Evolutionary conservation across 1,140 invertebrate genomes (phyloP).

Genomic region (Aphaenogaster floridana): DNA sequence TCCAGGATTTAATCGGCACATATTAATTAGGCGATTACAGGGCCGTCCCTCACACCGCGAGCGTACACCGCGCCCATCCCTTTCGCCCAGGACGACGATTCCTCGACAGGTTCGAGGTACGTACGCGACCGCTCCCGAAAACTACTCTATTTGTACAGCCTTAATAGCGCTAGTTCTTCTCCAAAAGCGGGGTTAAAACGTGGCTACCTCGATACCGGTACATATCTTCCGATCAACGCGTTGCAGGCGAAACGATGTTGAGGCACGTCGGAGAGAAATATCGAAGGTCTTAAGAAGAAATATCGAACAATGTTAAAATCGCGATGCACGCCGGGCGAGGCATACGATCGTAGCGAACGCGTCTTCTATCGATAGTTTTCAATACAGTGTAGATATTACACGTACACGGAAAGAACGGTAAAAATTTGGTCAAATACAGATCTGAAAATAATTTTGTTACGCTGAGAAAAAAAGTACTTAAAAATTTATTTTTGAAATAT

Average conservation of each 20-base stretch:
- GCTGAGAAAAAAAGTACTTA: no score
- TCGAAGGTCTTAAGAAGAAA: slow-evolving; percentile 27
- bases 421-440: no score
- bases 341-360: slow-evolving; percentile 7
- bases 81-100: slow-evolving; percentile 12
- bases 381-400: neutral
- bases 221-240: neutral
- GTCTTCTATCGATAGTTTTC: slow-evolving; percentile 12
- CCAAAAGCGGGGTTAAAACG: slow-evolving; percentile 39
- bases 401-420: no score
- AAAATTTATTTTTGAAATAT: no score
- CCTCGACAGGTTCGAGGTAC: slow-evolving; percentile 49
- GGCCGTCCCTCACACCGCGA: neutral
- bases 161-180: slow-evolving; percentile 52
- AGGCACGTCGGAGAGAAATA: slow-evolving; percentile 57
- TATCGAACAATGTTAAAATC: slow-evolving; percentile 23
- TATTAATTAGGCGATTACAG: neutral
- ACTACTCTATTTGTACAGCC: slow-evolving; percentile 68
- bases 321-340: slow-evolving; percentile 26
- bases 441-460: no score
- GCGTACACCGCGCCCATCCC: slow-evolving; percentile 16
- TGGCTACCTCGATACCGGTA: slow-evolving; percentile 1
- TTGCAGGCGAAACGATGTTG: slow-evolving; percentile 36
- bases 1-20: neutral
- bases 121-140: slow-evolving; percentile 37